Evolutionary conservation across 2,113 vertebrate species (phyloP).

Genomic region (Diadophis punctatus): DNA sequence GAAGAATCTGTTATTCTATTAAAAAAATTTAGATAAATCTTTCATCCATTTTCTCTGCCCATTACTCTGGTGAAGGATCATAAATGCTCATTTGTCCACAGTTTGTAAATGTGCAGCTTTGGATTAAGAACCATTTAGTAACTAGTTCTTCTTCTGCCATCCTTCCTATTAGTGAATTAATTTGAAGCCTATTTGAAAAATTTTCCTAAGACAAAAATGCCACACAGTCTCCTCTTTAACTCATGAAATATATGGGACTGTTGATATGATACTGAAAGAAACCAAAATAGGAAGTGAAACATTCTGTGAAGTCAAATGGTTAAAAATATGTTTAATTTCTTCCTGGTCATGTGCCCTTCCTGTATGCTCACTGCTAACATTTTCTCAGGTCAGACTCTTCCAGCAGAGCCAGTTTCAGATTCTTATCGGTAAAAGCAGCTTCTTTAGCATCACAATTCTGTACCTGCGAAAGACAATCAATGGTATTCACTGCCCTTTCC

Average conservation of each 20-base stretch:
- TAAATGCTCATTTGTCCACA: background rate
- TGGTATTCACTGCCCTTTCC: conserved; percentile 17
- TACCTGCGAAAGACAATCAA: background rate
- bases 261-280: background rate
- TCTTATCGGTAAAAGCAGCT: conserved; percentile 4
- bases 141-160: background rate
- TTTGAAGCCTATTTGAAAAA: background rate
- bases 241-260: background rate
- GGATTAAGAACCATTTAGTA: background rate
- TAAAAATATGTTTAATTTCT: background rate
- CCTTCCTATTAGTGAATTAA: background rate
- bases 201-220: background rate
- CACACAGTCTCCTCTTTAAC: background rate
- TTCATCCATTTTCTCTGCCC: background rate
- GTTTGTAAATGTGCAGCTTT: background rate
- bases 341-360: background rate
- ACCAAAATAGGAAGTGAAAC: background rate
- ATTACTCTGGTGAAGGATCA: background rate
- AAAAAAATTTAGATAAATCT: background rate
- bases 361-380: background rate
- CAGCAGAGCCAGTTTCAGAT: background rate
- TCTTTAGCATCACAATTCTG: background rate
- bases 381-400: background rate
- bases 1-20: background rate
- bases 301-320: background rate